A percentile compares a stretch with the other conserved stretches of the same genome.
Conservation (phyloP, 2,113 vertebrate species). For the Hemibagrus wyckioides region DNA sequence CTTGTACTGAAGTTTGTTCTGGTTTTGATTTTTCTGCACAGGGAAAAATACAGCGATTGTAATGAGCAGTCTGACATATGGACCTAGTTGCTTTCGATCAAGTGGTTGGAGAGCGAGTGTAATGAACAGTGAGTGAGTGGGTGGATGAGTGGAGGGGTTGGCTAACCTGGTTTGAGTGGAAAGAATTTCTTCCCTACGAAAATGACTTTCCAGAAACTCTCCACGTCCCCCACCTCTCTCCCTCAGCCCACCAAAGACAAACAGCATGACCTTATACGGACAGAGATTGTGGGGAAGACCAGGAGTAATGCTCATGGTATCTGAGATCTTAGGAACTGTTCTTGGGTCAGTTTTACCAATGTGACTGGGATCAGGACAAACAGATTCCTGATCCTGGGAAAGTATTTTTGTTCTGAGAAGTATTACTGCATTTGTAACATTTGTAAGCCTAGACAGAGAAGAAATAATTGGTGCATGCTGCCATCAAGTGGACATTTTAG, state of each 20-base stretch:
- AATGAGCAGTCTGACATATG: constrained; percentile 34
- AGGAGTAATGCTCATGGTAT: constrained; percentile 2
- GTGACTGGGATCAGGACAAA: not conserved
- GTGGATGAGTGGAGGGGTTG: constrained; percentile 27
- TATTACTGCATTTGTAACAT: not conserved
- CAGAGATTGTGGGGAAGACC: constrained; percentile 2
- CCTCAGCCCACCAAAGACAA: constrained; percentile 33
- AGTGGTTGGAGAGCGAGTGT: not conserved
- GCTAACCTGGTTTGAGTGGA: constrained; percentile 55
- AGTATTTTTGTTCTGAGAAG: not conserved
- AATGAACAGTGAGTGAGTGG: constrained; percentile 18
- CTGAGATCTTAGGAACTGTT: not conserved
- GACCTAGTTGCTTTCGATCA: constrained; percentile 26
- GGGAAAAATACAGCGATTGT: not conserved
- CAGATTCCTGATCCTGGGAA: not conserved
- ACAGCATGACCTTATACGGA: constrained; percentile 48
- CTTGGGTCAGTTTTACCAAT: not conserved
- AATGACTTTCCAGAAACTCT: constrained; percentile 54
- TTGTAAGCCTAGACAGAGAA: not conserved
- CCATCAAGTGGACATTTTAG: constrained; percentile 36
- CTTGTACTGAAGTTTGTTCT: not conserved
- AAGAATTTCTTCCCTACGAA: constrained; percentile 57
- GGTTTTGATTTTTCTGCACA: constrained; percentile 5
- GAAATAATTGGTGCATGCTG: not conserved
- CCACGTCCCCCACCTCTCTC: constrained; percentile 22